Conservation (phyloP, 2,113 vertebrate species). For the Campylorhamphus procurvoides region DNA sequence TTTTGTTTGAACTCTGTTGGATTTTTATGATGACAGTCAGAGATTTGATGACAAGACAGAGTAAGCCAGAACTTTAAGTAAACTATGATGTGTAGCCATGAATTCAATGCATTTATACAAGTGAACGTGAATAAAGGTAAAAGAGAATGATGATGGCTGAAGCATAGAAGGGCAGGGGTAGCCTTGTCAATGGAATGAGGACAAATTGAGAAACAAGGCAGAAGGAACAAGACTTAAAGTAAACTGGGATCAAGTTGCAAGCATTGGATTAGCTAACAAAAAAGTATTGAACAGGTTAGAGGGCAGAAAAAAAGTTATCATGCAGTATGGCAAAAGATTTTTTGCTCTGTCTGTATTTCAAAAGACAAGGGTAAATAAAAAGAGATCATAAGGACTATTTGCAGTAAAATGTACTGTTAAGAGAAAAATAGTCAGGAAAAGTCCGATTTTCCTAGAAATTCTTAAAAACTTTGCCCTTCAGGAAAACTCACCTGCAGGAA, state of each 20-base stretch:
- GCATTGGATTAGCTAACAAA: not conserved
- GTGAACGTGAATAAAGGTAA: not conserved
- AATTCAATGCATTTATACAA: not conserved
- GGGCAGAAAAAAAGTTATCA: fast-evolving
- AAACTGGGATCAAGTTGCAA: not conserved
- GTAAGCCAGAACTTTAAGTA: not conserved
- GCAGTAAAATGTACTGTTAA: not conserved
- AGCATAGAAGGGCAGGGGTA: not conserved
- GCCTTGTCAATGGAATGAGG: not conserved
- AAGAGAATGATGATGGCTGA: not conserved
- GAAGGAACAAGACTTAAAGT: not conserved
- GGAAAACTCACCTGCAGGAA: not conserved
- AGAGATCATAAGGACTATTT: not conserved
- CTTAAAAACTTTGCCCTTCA: not conserved
- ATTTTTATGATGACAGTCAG: not conserved
- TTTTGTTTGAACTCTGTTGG: not conserved
- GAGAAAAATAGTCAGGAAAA: not conserved
- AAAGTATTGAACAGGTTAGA: not conserved
- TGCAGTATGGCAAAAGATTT: not conserved
- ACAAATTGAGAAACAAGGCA: not conserved
- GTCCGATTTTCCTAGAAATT: not conserved
- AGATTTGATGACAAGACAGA: not conserved
- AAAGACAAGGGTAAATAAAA: not conserved
- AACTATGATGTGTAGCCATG: not conserved
- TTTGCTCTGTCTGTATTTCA: not conserved